phyloP scores from a whole-genome alignment of 1,140 invertebrate genomes.

The Drosophila jambulina region DNA sequence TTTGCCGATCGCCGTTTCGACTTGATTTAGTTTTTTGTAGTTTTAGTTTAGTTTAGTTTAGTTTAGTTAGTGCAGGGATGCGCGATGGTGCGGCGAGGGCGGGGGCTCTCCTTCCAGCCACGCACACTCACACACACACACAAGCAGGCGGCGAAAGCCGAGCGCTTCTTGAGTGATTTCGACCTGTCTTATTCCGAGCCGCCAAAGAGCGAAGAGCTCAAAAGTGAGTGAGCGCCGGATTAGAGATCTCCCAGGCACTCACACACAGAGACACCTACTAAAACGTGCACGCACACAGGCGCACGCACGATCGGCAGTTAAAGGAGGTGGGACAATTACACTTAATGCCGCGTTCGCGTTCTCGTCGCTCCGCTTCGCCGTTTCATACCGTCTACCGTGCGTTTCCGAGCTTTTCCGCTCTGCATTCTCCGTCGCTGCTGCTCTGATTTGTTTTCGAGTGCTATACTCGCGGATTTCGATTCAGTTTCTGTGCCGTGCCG shows the following conservation, averaged over 20 bases:
- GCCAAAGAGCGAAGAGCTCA: slow-evolving; percentile 31
- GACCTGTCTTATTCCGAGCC: slow-evolving; percentile 36
- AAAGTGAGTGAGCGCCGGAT: slow-evolving; percentile 63
- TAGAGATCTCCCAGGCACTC: slow-evolving; percentile 33
- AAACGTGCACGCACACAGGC: slow-evolving; percentile 9
- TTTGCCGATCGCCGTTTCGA: slow-evolving; percentile 70
- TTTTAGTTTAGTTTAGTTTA: slow-evolving; percentile 40
- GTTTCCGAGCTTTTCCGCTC: slow-evolving; percentile 31
- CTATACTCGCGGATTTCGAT: slow-evolving; percentile 21
- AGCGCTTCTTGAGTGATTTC: slow-evolving; percentile 61
- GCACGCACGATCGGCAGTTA: slow-evolving; percentile 26
- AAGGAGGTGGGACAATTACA: slow-evolving; percentile 54
- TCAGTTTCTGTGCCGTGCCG: slow-evolving; percentile 12
- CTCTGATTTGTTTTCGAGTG: slow-evolving; percentile 25
- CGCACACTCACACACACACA: slow-evolving; percentile 40
- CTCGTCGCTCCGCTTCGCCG: slow-evolving; percentile 2
- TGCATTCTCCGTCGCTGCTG: slow-evolving; percentile 4
- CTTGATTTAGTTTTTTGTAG: slow-evolving; percentile 40
- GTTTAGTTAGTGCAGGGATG: slow-evolving; percentile 39
- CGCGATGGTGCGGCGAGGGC: slow-evolving; percentile 6
- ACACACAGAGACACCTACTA: slow-evolving; percentile 7
- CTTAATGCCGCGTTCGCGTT: slow-evolving; percentile 28
- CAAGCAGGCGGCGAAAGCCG: slow-evolving; percentile 18
- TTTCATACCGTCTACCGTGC: slow-evolving; percentile 12
- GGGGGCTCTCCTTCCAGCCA: slow-evolving; percentile 4